A percentile compares a stretch with the other conserved stretches of the same genome.
These are phyloP conservation scores for Diaprepes abbreviatus DNA, from an alignment of 2,888 invertebrate genomes.

Conservation along the genomic window DNA sequence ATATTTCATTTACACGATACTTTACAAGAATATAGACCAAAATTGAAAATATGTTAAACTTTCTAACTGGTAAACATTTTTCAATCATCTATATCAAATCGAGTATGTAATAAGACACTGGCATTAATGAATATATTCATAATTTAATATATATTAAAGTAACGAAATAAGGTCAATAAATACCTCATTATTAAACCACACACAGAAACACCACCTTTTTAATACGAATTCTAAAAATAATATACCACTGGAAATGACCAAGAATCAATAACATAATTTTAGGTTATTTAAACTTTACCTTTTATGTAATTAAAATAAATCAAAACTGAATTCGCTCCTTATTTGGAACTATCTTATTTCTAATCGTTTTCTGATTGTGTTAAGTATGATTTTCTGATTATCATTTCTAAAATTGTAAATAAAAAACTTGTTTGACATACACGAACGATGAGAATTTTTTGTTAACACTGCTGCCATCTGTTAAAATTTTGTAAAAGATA, in stretches of 20 bases:
- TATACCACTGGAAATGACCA: neutral
- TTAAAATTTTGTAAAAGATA: too few relatives aligned
- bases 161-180: neutral
- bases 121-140: neutral
- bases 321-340: neutral
- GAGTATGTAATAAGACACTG: neutral
- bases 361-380: conserved; percentile 15
- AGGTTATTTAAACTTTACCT: conserved; percentile 15
- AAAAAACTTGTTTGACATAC: too few relatives aligned
- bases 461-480: too few relatives aligned
- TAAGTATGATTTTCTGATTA: conserved; percentile 4
- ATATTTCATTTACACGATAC: too few relatives aligned
- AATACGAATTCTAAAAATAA: conserved; percentile 23
- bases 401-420: conserved; percentile 13
- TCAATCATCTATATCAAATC: neutral
- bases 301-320: neutral
- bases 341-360: neutral
- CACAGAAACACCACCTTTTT: conserved; percentile 4
- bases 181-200: neutral
- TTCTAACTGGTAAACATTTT: too few relatives aligned
- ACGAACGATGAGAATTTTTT: too few relatives aligned
- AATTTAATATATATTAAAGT: neutral
- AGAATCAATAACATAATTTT: conserved; percentile 14
- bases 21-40: too few relatives aligned
- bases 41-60: too few relatives aligned